Conservation (phyloP, 2,113 vertebrate species). For the Lasiurus borealis region DNA sequence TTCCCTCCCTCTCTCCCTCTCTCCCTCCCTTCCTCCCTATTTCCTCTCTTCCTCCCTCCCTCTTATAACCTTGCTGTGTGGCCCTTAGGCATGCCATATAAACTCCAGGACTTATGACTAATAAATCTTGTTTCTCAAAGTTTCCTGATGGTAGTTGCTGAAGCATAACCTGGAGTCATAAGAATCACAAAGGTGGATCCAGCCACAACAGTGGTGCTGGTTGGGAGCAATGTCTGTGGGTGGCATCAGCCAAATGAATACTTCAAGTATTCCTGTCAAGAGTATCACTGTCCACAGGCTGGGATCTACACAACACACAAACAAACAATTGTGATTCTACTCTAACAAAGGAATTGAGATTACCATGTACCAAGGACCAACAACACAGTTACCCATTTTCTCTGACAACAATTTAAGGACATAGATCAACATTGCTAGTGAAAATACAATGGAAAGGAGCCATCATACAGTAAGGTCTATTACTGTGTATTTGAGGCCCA, state of each 20-base stretch:
- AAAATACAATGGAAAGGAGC: background rate
- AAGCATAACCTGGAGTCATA: background rate
- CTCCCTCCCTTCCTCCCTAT: too few relatives aligned
- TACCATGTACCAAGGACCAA: background rate
- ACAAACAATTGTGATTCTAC: background rate
- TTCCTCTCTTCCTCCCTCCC: too few relatives aligned
- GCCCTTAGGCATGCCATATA: background rate
- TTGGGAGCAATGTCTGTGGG: background rate
- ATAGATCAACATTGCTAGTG: background rate
- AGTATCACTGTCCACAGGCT: background rate
- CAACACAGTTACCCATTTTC: background rate
- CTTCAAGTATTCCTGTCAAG: background rate
- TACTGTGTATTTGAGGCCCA: background rate
- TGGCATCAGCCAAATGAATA: background rate
- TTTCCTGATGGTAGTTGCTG: background rate
- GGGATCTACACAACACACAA: background rate
- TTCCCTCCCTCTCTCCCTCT: too few relatives aligned
- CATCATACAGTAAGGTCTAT: background rate
- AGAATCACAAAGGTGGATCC: background rate
- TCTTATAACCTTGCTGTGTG: background rate
- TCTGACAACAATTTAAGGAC: background rate
- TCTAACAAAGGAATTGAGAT: background rate
- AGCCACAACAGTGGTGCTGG: background rate
- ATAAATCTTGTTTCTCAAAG: background rate
- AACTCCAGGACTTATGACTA: background rate